A percentile compares a stretch with the other conserved stretches of the same genome.
Conservation (phyloP, 2,888 invertebrate genomes). For the Cataglyphis altisquamis region DNA sequence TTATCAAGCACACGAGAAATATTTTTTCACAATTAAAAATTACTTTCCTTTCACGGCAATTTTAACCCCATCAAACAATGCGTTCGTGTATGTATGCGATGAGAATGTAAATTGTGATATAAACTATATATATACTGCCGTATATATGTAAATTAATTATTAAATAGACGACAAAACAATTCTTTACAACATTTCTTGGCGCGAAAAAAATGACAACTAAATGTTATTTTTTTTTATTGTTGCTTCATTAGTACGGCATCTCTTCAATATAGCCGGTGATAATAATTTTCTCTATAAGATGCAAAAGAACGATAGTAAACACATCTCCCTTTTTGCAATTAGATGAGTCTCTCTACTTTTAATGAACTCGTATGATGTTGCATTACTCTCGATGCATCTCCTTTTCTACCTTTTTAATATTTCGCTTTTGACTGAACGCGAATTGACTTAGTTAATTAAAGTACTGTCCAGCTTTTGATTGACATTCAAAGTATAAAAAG, state of each 20-base stretch:
- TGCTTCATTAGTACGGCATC: constrained; percentile 5
- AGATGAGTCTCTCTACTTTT: constrained; percentile 19
- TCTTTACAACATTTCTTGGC: background rate
- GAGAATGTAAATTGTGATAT: constrained; percentile 30
- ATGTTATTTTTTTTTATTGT: background rate
- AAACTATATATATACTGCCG: constrained; percentile 8
- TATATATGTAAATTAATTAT: constrained; percentile 18
- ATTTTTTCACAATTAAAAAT: constrained; percentile 37
- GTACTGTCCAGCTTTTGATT: constrained; percentile 81
- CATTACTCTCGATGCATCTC: constrained; percentile 14
- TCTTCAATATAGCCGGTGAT: background rate
- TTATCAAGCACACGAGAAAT: background rate
- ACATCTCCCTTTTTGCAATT: background rate
- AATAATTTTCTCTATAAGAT: background rate
- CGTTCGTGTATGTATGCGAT: background rate
- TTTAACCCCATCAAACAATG: constrained; percentile 2
- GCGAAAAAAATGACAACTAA: constrained; percentile 5
- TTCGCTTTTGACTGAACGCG: constrained; percentile 44
- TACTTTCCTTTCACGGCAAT: constrained; percentile 26
- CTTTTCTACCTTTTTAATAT: constrained; percentile 20
- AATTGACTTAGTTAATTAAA: constrained; percentile 81
- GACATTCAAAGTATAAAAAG: constrained; percentile 77
- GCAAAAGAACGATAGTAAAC: background rate
- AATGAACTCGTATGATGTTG: constrained; percentile 29
- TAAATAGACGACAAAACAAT: background rate